A percentile compares a stretch with the other conserved stretches of the same genome.
Evolutionary conservation across 2,113 vertebrate genomes (phyloP).

Genomic region (Stegostoma tigrinum): DNA sequence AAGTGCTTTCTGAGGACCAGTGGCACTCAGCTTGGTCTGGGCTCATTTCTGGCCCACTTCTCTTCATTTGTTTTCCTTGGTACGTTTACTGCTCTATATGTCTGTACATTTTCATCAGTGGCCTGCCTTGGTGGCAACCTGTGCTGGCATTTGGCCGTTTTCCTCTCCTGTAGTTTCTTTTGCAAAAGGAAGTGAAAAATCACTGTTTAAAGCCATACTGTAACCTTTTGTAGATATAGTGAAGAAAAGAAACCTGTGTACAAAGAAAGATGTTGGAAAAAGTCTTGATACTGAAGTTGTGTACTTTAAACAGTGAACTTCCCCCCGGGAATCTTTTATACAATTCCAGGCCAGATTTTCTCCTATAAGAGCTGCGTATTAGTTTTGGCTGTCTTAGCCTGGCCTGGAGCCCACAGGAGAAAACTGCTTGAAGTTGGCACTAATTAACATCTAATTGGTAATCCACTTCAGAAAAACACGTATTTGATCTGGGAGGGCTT

Average conservation of each 20-base stretch:
- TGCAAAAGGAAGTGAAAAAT: too few species aligned
- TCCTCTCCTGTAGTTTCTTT: background rate
- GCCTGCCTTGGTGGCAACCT: background rate
- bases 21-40: background rate
- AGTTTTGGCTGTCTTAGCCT: too few species aligned
- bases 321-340: background rate
- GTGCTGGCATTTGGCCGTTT: background rate
- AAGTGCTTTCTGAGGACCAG: background rate
- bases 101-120: background rate
- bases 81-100: background rate
- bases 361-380: background rate
- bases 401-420: too few species aligned
- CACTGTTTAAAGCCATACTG: too few species aligned
- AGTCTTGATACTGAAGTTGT: too few species aligned
- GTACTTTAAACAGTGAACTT: too few species aligned
- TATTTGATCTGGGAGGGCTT: background rate
- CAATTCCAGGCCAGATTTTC: background rate
- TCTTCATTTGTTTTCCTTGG: background rate
- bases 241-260: background rate
- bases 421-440: background rate
- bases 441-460: background rate
- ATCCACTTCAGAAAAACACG: background rate
- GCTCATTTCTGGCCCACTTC: background rate
- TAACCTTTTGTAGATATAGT: too few species aligned
- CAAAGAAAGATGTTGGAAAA: too few species aligned